Evolutionary conservation across 2,797 vertebrate species (phyloP).

Genomic region (Microctenopoma steveboyesi): DNA sequence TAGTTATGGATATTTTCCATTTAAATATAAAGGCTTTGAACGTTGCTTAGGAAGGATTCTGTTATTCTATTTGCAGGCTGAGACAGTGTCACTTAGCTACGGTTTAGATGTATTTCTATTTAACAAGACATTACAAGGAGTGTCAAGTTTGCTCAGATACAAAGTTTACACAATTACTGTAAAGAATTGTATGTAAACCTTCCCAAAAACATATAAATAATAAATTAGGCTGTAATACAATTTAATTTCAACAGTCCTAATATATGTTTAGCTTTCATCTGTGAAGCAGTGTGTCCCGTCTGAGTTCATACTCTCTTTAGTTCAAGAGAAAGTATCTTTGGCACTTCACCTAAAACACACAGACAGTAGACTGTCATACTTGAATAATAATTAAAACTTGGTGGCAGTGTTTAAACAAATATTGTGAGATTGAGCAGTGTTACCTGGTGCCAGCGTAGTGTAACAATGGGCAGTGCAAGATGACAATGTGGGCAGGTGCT

Average conservation of each 20-base stretch:
- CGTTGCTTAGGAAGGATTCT: no score
- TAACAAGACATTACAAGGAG: neutral
- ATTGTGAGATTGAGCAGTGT: neutral
- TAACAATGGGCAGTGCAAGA: conserved; percentile 74
- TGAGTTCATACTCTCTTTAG: conserved; percentile 6
- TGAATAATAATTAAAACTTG: neutral
- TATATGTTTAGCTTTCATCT: neutral
- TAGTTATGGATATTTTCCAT: no score
- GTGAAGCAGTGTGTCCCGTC: neutral
- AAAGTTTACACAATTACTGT: neutral
- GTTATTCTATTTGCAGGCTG: no score
- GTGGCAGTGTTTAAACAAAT: neutral
- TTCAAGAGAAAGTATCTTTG: conserved; percentile 38
- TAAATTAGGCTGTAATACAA: no score
- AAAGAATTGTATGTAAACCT: neutral
- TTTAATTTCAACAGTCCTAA: neutral
- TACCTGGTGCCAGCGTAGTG: conserved; percentile 80
- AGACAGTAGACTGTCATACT: neutral
- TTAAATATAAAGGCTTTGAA: neutral
- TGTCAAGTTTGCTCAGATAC: neutral
- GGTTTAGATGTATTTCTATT: neutral
- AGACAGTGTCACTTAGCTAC: no score
- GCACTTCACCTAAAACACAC: conserved; percentile 67
- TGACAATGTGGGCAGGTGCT: conserved; percentile 77
- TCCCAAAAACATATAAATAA: neutral